A percentile compares a stretch with the other conserved stretches of the same genome.
These are phyloP conservation scores for Empidonax traillii DNA, from an alignment of 2,113 vertebrate genomes.

Conservation along the genomic window DNA sequence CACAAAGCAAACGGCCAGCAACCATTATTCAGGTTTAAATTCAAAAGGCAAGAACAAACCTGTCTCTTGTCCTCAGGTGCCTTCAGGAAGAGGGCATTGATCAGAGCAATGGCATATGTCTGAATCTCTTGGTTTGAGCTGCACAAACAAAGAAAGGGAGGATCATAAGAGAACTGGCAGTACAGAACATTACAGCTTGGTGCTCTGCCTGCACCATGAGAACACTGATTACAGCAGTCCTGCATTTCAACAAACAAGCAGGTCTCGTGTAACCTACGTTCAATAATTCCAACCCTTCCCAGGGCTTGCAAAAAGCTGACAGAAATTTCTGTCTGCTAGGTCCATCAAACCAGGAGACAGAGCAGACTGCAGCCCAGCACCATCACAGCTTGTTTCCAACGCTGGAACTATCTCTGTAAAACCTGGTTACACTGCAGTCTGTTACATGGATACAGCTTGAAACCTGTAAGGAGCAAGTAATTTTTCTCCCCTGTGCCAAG, in stretches of 20 bases:
- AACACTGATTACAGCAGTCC: background rate
- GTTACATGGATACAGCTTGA: background rate
- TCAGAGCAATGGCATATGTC: conserved; percentile 96
- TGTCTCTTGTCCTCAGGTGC: conserved; percentile 96
- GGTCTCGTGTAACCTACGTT: background rate
- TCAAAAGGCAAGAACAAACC: conserved; percentile 76
- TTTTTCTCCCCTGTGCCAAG: background rate
- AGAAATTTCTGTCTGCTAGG: background rate
- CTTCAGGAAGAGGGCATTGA: conserved; percentile 98
- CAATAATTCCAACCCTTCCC: background rate
- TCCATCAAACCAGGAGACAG: background rate
- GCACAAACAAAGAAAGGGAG: conserved; percentile 37
- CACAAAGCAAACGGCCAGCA: background rate
- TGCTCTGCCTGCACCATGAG: background rate
- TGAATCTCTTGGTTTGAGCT: conserved; percentile 99
- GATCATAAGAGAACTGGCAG: background rate
- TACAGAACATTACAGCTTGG: background rate
- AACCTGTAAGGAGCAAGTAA: background rate
- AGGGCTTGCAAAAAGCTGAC: background rate
- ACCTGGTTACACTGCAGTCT: background rate
- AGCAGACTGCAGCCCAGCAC: background rate
- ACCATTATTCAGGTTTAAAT: background rate
- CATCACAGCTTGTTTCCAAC: background rate
- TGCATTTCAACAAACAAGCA: background rate
- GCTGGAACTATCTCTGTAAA: background rate